phyloP scores from a whole-genome alignment of 2,797 vertebrate species.

The Pseudocheirus occidentalis region DNA sequence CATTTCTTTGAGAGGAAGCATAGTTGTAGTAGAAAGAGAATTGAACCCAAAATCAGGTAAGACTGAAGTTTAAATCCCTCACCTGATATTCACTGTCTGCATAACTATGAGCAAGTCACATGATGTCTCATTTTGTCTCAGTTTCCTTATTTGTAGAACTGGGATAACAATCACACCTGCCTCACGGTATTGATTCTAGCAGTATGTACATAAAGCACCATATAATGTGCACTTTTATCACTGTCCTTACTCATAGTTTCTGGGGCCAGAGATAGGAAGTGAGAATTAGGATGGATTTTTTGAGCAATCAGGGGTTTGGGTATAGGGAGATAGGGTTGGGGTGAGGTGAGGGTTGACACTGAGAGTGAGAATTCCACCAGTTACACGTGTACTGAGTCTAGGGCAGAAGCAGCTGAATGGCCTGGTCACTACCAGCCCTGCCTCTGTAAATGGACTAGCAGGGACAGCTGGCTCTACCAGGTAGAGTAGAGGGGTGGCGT shows the following conservation, averaged over 20 bases:
- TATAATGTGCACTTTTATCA: neutral
- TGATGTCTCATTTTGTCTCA: neutral
- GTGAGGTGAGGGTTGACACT: neutral
- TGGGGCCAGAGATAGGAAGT: neutral
- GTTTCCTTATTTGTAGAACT: neutral
- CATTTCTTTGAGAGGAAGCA: neutral
- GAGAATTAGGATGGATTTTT: neutral
- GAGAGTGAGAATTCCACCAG: neutral
- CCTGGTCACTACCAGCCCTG: neutral
- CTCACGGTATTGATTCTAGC: neutral
- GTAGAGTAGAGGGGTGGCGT: neutral
- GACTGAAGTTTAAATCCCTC: neutral
- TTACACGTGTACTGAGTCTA: neutral
- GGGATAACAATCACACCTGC: neutral
- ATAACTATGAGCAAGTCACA: neutral
- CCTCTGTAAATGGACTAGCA: neutral
- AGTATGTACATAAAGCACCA: neutral
- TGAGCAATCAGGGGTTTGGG: neutral
- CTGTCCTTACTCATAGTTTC: neutral
- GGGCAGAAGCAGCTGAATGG: neutral
- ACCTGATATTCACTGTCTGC: neutral
- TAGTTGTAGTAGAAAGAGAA: neutral
- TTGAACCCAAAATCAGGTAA: neutral
- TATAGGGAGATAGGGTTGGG: neutral
- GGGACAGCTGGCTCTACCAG: neutral